Conservation (phyloP, 2,888 invertebrate genomes). For the Synanthedon andrenaeformis region DNA sequence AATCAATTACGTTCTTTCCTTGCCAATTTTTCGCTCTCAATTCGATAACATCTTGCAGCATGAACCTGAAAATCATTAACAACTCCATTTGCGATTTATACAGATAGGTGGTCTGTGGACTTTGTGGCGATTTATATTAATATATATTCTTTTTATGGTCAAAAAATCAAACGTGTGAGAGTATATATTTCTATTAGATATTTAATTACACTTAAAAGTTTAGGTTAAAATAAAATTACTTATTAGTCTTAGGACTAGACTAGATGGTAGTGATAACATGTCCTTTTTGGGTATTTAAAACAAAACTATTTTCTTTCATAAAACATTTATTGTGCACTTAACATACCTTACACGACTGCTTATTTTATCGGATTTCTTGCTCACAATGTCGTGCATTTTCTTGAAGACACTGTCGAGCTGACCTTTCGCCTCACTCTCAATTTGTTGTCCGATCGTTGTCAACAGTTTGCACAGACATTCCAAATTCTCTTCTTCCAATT, state of each 20-base stretch:
- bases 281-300: too few relatives aligned
- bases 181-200: too few relatives aligned
- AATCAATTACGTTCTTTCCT: slow-evolving; percentile 82
- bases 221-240: too few relatives aligned
- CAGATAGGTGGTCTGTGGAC: too few relatives aligned
- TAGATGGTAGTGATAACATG: too few relatives aligned
- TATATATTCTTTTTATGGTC: too few relatives aligned
- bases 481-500: slow-evolving; percentile 88
- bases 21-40: slow-evolving; percentile 87
- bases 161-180: too few relatives aligned
- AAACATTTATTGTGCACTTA: too few relatives aligned
- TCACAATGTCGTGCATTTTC: slow-evolving; percentile 78
- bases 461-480: slow-evolving; percentile 94
- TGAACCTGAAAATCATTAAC: slow-evolving; percentile 59
- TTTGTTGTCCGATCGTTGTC: slow-evolving; percentile 89
- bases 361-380: slow-evolving; percentile 73
- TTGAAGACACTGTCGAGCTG: slow-evolving; percentile 71
- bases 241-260: too few relatives aligned
- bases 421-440: slow-evolving; percentile 64
- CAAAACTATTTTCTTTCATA: background rate
- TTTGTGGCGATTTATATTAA: too few relatives aligned
- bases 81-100: too few relatives aligned
- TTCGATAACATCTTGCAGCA: slow-evolving; percentile 93
- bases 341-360: slow-evolving; percentile 68
- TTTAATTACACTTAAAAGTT: too few relatives aligned